These are phyloP conservation scores for Myripristis murdjan DNA, from an alignment of 2,797 vertebrate species.

Conservation along the genomic window DNA sequence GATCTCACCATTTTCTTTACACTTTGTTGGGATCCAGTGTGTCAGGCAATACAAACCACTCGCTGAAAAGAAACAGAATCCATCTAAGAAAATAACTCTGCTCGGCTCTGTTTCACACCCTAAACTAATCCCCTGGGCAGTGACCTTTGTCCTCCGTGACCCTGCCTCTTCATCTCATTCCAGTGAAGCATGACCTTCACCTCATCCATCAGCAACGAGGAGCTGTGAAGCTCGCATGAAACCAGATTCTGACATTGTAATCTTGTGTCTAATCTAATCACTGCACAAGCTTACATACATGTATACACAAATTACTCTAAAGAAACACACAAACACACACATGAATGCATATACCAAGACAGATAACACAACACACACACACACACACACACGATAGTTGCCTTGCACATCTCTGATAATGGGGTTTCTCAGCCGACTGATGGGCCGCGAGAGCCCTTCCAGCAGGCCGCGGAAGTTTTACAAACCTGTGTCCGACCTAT, in stretches of 20 bases:
- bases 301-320: constrained; percentile 9
- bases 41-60: constrained; percentile 55
- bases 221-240: constrained; percentile 29
- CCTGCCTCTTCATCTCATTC: constrained; percentile 51
- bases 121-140: constrained; percentile 51
- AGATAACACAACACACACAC: constrained; percentile 16
- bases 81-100: constrained; percentile 40
- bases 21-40: constrained; percentile 4
- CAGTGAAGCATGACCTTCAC: constrained; percentile 34
- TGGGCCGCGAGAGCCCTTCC: no score
- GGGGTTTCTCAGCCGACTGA: no score
- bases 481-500: no score
- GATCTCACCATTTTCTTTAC: constrained; percentile 13
- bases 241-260: constrained; percentile 60
- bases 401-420: constrained; percentile 5
- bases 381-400: background rate
- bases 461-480: no score
- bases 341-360: background rate
- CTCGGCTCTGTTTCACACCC: constrained; percentile 54
- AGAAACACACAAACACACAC: constrained; percentile 21
- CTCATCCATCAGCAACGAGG: constrained; percentile 61
- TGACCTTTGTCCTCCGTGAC: constrained; percentile 58
- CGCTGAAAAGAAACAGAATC: constrained; percentile 50
- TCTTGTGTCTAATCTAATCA: constrained; percentile 50
- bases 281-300: constrained; percentile 46